Percentiles rank a stretch among this genome's conserved stretches.
These are phyloP conservation scores for Blastomussa wellsi DNA, from an alignment of 92 coral and sea anemone species.

Conservation along the genomic window DNA sequence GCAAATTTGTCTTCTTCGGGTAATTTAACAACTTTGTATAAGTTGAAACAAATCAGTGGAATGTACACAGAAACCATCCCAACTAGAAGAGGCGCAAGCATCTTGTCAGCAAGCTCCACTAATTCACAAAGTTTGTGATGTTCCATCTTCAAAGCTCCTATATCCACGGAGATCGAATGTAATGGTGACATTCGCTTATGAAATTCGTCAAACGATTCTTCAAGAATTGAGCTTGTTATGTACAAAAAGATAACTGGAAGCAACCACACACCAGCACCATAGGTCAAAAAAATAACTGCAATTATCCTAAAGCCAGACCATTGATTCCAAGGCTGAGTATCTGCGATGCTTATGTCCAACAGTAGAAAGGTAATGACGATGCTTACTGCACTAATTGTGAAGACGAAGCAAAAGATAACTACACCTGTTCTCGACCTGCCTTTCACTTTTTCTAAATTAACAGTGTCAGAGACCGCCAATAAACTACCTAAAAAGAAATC, in stretches of 20 bases:
- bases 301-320: background rate
- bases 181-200: background rate
- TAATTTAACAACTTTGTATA: background rate
- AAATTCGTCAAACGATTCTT: background rate
- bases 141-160: background rate
- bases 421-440: background rate
- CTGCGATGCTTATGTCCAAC: background rate
- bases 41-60: background rate
- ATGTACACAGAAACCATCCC: background rate
- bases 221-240: background rate
- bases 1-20: background rate
- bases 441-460: background rate
- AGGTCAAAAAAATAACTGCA: background rate
- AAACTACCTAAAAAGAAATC: background rate
- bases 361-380: background rate
- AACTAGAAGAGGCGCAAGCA: background rate
- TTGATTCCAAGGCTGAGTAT: background rate
- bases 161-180: too few species aligned
- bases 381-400: background rate
- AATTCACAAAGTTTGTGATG: constrained; percentile 11
- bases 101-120: constrained; percentile 13
- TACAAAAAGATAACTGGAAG: background rate
- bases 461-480: too few species aligned
- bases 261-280: background rate
- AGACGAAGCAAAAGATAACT: background rate